Percentiles rank a stretch among this genome's conserved stretches.
Evolutionary conservation across 2,797 vertebrate species (phyloP).

Genomic region (Psittacula derbiana): DNA sequence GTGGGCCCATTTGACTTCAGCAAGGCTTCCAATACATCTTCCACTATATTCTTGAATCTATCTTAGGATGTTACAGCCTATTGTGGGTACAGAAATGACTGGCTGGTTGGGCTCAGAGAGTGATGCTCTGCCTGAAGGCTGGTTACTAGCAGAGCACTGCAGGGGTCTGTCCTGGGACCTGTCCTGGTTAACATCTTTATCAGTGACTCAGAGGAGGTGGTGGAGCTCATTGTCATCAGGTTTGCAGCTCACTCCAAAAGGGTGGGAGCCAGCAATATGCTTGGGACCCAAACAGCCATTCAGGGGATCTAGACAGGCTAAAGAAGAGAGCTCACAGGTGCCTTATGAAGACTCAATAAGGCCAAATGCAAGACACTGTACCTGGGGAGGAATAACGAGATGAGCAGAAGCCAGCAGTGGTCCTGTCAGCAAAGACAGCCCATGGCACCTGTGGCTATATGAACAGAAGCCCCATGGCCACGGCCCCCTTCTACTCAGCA

Average conservation of each 20-base stretch:
- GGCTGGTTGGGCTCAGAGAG: background rate
- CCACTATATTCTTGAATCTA: background rate
- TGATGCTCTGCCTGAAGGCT: background rate
- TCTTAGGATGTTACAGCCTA: background rate
- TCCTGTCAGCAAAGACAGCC: background rate
- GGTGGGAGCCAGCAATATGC: background rate
- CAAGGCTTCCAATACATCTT: background rate
- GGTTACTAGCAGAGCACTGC: background rate
- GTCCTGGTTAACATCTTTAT: background rate
- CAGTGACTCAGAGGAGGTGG: background rate
- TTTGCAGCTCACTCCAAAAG: background rate
- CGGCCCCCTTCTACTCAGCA: background rate
- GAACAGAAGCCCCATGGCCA: background rate
- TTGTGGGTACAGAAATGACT: background rate
- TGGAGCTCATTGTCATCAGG: background rate
- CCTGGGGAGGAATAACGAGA: background rate
- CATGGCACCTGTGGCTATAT: fast-evolving
- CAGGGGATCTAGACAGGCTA: background rate
- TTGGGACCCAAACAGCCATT: background rate
- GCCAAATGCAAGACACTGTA: background rate
- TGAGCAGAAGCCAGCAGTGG: background rate
- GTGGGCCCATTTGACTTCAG: background rate
- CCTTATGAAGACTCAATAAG: background rate
- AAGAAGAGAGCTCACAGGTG: background rate
- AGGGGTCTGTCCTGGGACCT: background rate